These are phyloP conservation scores for Poecilobothrus nobilitatus DNA, from an alignment of 2,888 invertebrate genomes.

Conservation along the genomic window DNA sequence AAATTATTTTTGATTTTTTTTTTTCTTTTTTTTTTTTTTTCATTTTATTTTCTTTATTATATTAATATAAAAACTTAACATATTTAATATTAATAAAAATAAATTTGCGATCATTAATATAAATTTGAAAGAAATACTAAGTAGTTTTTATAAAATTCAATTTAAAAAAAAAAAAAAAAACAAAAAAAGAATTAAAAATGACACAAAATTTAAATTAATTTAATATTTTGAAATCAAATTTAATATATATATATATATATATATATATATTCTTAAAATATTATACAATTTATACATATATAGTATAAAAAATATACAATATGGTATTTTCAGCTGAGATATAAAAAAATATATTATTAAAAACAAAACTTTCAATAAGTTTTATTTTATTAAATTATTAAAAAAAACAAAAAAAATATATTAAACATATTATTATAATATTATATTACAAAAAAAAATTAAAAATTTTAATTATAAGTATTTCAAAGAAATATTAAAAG, in stretches of 20 bases:
- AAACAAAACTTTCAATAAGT: too few species aligned
- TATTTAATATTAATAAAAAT: too few species aligned
- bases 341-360: neutral
- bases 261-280: neutral
- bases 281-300: neutral
- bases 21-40: neutral
- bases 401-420: neutral
- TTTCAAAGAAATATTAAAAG: neutral
- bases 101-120: neutral
- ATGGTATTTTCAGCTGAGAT: neutral
- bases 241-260: too few species aligned
- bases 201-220: neutral
- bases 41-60: neutral
- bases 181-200: neutral
- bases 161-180: neutral
- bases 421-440: neutral
- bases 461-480: neutral
- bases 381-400: too few species aligned
- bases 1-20: too few species aligned
- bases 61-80: too few species aligned
- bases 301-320: neutral
- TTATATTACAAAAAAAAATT: neutral
- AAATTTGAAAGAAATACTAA: neutral
- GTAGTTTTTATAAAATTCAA: conserved; percentile 4
- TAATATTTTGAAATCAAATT: too few species aligned